These are phyloP conservation scores for Euplagia quadripunctaria DNA, from an alignment of 2,888 invertebrate genomes.

Conservation along the genomic window DNA sequence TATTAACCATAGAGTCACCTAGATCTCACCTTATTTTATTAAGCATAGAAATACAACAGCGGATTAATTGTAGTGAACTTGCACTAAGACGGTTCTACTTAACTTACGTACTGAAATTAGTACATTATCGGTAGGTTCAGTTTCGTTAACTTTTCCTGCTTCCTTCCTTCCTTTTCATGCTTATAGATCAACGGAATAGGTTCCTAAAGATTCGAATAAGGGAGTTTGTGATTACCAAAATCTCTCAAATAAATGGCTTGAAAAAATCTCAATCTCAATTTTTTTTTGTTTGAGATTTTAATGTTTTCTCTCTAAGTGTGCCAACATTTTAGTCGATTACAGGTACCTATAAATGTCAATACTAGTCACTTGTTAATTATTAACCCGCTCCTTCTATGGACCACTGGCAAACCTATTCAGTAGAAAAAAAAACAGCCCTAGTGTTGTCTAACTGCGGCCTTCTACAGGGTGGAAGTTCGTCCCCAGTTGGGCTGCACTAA, in stretches of 20 bases:
- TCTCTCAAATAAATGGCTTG: not conserved
- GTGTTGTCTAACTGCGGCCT: no score
- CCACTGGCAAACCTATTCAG: no score
- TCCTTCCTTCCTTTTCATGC: no score
- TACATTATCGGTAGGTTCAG: no score
- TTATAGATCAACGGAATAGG: not conserved
- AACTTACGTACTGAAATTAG: not conserved
- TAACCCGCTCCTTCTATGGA: no score
- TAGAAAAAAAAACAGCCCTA: no score
- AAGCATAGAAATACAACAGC: not conserved
- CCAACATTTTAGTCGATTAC: not conserved
- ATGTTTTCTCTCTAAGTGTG: not conserved
- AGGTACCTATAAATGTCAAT: not conserved
- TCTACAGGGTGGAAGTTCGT: no score
- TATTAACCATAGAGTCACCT: not conserved
- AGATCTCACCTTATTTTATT: not conserved
- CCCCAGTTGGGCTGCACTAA: no score
- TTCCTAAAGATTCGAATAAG: not conserved
- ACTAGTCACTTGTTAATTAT: no score
- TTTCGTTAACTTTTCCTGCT: no score
- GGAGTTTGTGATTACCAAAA: not conserved
- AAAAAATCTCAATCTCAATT: no score
- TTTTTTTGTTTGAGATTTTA: not conserved
- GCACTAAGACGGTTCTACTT: not conserved
- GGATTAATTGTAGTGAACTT: not conserved